phyloP scores from a whole-genome alignment of 1,140 invertebrate species.

The Drosophila funebris region DNA sequence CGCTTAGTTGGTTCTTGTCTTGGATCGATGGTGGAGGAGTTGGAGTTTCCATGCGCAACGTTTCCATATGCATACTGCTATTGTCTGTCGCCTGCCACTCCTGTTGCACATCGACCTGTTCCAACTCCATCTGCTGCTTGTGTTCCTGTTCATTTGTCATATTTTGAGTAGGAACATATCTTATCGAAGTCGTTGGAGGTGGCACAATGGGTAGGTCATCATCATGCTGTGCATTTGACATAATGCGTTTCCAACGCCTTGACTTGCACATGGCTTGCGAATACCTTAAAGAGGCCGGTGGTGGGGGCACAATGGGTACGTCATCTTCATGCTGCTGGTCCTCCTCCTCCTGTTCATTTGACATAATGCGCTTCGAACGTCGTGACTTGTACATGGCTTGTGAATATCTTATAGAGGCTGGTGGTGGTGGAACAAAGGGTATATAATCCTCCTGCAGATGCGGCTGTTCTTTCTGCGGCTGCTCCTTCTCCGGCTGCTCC shows the following conservation, averaged over 20 bases:
- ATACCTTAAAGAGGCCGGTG: conserved; percentile 40
- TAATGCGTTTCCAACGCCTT: too few species aligned
- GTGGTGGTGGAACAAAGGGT: conserved; percentile 53
- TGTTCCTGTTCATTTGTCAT: not conserved
- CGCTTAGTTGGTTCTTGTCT: not conserved
- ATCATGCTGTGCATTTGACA: not conserved
- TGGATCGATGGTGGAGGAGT: conserved; percentile 1
- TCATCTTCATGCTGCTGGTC: too few species aligned
- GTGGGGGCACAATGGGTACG: conserved; percentile 65
- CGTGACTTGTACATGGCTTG: not conserved
- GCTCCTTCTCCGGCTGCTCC: too few species aligned
- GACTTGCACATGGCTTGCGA: conserved; percentile 20
- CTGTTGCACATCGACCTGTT: not conserved
- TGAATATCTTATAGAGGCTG: conserved; percentile 42
- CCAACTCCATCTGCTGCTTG: too few species aligned
- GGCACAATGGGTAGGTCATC: too few species aligned
- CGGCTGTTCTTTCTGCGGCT: too few species aligned
- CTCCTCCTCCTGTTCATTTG: not conserved
- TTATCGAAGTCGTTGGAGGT: too few species aligned
- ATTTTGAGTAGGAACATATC: too few species aligned
- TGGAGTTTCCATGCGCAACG: conserved; percentile 22
- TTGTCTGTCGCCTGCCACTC: not conserved
- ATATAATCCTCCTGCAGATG: not conserved
- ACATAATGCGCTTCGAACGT: not conserved
- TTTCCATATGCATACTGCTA: conserved; percentile 23